phyloP scores from a whole-genome alignment of 2,113 vertebrate species.

The Phyllostomus discolor region DNA sequence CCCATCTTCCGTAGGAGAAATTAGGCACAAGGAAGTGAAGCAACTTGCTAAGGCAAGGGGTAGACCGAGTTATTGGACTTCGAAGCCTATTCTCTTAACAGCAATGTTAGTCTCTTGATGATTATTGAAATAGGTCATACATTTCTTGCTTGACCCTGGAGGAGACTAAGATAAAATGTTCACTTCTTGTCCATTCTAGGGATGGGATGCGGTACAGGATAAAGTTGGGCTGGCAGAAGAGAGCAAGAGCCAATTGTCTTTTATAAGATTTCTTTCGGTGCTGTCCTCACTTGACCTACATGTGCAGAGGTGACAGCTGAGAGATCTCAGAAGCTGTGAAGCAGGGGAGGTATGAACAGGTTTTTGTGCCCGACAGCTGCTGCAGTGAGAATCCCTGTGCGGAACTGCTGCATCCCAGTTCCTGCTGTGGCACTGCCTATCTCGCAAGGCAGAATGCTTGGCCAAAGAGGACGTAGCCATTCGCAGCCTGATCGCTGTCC shows the following conservation, averaged over 20 bases:
- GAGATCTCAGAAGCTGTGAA: not conserved
- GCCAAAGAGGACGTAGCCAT: not conserved
- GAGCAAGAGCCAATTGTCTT: not conserved
- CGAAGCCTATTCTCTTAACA: not conserved
- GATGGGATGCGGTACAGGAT: not conserved
- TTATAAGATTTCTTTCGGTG: not conserved
- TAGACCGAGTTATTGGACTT: not conserved
- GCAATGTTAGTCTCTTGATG: not conserved
- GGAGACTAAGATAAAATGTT: not conserved
- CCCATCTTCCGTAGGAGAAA: not conserved
- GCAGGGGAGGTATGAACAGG: not conserved
- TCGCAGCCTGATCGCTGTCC: not conserved
- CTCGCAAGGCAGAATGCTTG: not conserved
- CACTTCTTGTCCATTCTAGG: not conserved
- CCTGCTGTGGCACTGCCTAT: not conserved
- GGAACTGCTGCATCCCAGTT: not conserved
- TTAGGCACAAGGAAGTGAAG: not conserved
- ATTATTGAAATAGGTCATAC: not conserved
- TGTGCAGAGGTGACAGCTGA: not conserved
- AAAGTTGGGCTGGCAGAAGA: not conserved
- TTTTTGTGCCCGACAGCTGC: not conserved
- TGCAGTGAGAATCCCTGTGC: not conserved
- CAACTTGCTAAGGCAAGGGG: not conserved
- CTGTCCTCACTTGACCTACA: not conserved
- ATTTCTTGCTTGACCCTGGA: slow-evolving; percentile 6